Base-by-base conservation (phyloP, 35 echinoderm and acorn worm genomes). In the Lytechinus pictus region DNA sequence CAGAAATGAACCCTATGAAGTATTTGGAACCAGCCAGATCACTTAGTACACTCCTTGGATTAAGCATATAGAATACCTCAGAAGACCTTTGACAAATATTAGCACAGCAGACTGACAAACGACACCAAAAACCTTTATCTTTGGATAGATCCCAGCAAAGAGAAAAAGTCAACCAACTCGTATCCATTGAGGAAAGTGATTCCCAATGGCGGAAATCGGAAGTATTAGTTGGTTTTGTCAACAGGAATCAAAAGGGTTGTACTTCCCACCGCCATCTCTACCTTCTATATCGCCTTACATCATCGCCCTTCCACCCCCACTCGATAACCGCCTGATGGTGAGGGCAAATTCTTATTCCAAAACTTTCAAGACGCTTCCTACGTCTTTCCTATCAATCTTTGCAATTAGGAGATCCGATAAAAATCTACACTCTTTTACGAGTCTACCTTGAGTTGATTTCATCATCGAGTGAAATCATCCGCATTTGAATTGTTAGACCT, bases 201-300 rank as follows among this genome's bases (percentile, higher is more conserved):
- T 79, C 66, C 66, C 66, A 79, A 7, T 19, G 66, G 66, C 66
- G 66, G 66, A 79, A 79, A 79, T 79, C 16, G 66, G 66, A 79
- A 79, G 66, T 79, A 79, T 79, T 79, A 79, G 66, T 79, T 79
- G 66, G 66, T 79, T 79, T 79, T 79, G 66, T 79, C 12, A 79
- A 79, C 66, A 79, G 66, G 66, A 79, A 79, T 79, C 66, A 79
- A 79, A 58, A n/a, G 66, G 16, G 16, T 79, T 79, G 19, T 79
- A 7, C 66, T n/a, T 79, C 19, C 66, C 16, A 79, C 66, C 66
- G 66, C 66, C 66, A 79, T 79, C 0, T 79, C 66, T 24, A 79
- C 66, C 66, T 79, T 24, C 66, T 79, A 3, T 79, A 79, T 79
- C 66, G n/a, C 66, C 66, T 7, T 7, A n/a, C 19, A 79, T 79